phyloP scores from a whole-genome alignment of 1,140 invertebrate species.

The Drosophila guanche region DNA sequence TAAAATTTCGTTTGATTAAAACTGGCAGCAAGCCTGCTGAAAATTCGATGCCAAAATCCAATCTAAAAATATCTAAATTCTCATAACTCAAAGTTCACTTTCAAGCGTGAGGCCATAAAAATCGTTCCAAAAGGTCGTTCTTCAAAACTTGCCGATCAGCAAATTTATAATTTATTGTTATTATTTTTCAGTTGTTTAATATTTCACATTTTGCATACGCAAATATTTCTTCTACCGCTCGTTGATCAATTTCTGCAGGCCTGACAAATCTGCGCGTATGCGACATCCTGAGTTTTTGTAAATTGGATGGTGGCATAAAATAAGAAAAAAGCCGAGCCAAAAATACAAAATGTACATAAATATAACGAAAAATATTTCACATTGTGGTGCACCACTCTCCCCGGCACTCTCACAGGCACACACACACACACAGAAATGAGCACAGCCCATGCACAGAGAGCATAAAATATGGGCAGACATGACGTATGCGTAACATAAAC shows the following conservation, averaged over 20 bases:
- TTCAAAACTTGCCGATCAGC: conserved; percentile 17
- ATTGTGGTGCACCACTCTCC: conserved; percentile 62
- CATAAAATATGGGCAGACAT: conserved; percentile 78
- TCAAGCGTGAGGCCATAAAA: conserved; percentile 7
- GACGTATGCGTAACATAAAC: conserved; percentile 81
- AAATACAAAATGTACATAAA: conserved; percentile 64
- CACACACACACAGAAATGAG: conserved; percentile 12
- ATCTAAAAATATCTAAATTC: conserved; percentile 24
- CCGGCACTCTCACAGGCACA: background rate
- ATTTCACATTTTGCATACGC: background rate
- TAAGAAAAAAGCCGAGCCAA: conserved; percentile 34
- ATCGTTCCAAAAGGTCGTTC: background rate
- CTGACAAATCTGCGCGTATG: conserved; percentile 43
- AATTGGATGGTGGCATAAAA: conserved; percentile 37
- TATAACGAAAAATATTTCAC: conserved; percentile 73
- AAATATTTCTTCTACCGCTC: conserved; percentile 8
- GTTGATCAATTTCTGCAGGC: conserved; percentile 40
- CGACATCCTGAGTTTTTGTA: conserved; percentile 42
- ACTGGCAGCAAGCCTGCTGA: background rate
- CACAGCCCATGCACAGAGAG: conserved; percentile 22
- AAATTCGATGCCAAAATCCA: too few species aligned
- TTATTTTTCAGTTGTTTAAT: conserved; percentile 6
- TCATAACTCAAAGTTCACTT: conserved; percentile 7
- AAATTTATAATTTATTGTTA: conserved; percentile 38
- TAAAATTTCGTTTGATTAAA: background rate